Evolutionary conservation across 2,113 vertebrate species (phyloP).

Genomic region (Podiceps cristatus): DNA sequence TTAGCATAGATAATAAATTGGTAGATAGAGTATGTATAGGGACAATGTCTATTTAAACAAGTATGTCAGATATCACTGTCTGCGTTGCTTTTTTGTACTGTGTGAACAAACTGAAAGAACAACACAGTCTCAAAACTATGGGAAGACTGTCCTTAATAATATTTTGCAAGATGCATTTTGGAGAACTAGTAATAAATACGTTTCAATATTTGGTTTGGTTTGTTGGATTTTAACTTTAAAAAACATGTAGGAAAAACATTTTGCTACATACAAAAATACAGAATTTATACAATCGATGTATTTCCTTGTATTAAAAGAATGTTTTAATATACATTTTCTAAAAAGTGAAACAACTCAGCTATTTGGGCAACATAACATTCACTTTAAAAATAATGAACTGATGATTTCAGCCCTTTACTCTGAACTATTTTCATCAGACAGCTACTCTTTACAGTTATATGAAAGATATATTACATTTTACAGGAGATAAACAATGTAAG

Average conservation of each 20-base stretch:
- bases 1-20: neutral
- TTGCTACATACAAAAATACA: neutral
- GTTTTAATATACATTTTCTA: neutral
- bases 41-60: neutral
- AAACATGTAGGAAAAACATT: neutral
- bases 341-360: neutral
- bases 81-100: neutral
- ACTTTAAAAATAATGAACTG: neutral
- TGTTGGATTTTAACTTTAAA: neutral
- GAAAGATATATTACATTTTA: neutral
- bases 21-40: neutral
- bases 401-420: constrained; percentile 10
- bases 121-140: neutral
- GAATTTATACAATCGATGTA: neutral
- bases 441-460: neutral
- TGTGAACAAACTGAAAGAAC: constrained; percentile 21
- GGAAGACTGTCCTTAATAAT: neutral
- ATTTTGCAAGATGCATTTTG: constrained; percentile 15
- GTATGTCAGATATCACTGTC: neutral
- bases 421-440: neutral
- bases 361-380: neutral
- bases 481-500: neutral
- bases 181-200: neutral
- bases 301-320: neutral
- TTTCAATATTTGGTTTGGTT: neutral